Percentiles rank a stretch among this genome's conserved stretches.
Evolutionary conservation across 2,797 vertebrate genomes (phyloP).

Genomic region (Poecile montanus): DNA sequence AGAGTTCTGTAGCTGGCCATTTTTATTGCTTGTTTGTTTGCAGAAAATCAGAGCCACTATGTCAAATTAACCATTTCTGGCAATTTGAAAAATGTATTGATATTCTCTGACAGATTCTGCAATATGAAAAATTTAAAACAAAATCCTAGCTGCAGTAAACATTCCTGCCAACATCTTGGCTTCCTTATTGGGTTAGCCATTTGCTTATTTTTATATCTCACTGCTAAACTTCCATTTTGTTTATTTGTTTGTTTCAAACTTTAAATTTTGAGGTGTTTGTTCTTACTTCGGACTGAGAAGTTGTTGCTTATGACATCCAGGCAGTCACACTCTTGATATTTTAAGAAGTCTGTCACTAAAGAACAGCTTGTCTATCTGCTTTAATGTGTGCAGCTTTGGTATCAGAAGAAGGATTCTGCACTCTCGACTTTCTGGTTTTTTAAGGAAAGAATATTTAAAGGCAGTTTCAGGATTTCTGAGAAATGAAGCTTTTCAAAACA

Average conservation of each 20-base stretch:
- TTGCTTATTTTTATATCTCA: background rate
- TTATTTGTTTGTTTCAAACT: background rate
- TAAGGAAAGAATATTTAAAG: background rate
- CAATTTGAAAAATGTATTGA: background rate
- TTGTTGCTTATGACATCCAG: background rate
- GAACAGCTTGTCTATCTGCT: background rate
- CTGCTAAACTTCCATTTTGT: background rate
- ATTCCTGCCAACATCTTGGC: background rate
- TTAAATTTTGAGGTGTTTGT: background rate
- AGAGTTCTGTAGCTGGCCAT: background rate
- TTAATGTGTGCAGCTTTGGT: background rate
- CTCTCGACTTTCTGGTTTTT: background rate
- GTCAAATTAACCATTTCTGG: background rate
- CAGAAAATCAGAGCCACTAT: background rate
- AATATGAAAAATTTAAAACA: background rate
- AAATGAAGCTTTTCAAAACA: conserved; percentile 1
- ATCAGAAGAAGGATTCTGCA: background rate
- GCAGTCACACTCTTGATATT: background rate
- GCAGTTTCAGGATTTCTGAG: background rate
- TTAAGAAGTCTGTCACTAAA: background rate
- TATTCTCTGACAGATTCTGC: background rate
- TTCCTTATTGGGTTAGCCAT: background rate
- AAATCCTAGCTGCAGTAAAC: background rate
- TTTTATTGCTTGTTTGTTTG: background rate
- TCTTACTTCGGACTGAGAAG: background rate